phyloP scores from a whole-genome alignment of 2,113 vertebrate species.

The Rhinichthys klamathensis region DNA sequence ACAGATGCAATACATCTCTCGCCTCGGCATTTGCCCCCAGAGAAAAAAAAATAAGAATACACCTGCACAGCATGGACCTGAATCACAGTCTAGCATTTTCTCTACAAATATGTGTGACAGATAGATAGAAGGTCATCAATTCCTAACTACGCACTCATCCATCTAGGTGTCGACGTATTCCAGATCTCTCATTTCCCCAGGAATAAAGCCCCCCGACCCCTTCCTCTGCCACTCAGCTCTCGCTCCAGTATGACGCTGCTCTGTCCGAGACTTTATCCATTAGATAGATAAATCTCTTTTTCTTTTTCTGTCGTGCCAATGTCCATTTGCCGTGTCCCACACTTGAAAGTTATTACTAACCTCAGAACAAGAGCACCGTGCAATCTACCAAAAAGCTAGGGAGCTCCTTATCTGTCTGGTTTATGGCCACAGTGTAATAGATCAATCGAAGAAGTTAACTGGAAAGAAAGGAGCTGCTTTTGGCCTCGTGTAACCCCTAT shows the following conservation, averaged over 20 bases:
- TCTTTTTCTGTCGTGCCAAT: slow-evolving; percentile 57
- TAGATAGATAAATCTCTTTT: slow-evolving; percentile 66
- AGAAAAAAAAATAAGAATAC: neutral
- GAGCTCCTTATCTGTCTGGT: slow-evolving; percentile 61
- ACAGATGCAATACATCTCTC: slow-evolving; percentile 26
- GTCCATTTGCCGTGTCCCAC: slow-evolving; percentile 57
- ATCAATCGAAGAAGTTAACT: slow-evolving; percentile 56
- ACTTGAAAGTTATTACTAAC: slow-evolving; percentile 67
- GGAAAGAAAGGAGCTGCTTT: slow-evolving; percentile 30
- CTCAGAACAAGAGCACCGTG: slow-evolving; percentile 58
- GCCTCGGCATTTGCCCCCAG: neutral
- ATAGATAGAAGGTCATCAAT: slow-evolving; percentile 57
- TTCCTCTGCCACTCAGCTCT: slow-evolving; percentile 34
- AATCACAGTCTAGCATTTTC: slow-evolving; percentile 46
- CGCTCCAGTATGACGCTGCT: slow-evolving; percentile 49
- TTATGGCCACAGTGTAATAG: slow-evolving; percentile 56
- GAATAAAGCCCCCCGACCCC: slow-evolving; percentile 50
- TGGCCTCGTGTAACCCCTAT: slow-evolving; percentile 47
- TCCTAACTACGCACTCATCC: slow-evolving; percentile 55
- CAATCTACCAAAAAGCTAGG: slow-evolving; percentile 62
- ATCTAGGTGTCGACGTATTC: slow-evolving; percentile 58
- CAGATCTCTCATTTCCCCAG: slow-evolving; percentile 58
- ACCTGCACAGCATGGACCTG: slow-evolving; percentile 19
- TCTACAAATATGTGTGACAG: slow-evolving; percentile 50
- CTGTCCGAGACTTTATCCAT: slow-evolving; percentile 62